Base-by-base conservation (phyloP, 2,797 vertebrate species). In the Eupleurogrammus muticus region DNA sequence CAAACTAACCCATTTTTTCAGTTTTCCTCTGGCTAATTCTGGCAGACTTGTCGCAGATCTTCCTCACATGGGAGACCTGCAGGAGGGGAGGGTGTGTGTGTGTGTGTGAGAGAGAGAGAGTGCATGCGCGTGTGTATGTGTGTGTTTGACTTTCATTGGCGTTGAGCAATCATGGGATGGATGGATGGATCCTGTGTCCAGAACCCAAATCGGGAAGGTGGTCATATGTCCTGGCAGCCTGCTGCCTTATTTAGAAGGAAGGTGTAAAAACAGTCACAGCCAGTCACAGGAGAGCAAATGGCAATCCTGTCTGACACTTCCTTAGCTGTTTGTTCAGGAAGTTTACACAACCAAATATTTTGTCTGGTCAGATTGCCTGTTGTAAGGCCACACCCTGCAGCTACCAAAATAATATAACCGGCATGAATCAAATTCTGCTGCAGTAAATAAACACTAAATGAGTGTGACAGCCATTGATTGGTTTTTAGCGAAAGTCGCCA, bases 241-340 rank as follows among this genome's bases (percentile, higher is more conserved):
- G 89, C 90, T 92, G 94, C 95, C 95, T 97, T 96, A 97, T 97
- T 97, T 97, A 96, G 95, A 95, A 93, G 88, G 94, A 95, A 95
- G 94, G 93, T 94, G 95, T 95, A 95, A 96, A 96, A 95, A 94
- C 88, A 92, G 94, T 92, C 77, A 60, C 80, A 80, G 73, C 83
- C 90, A 86, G 87, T 95, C 94, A 95, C 87, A 91, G 88, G 86
- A 65, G 83, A 95, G 95, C 93, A 94, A 88, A 92, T 93, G 93
- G 93, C 86, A 92, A 66, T 83, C 91, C 84, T 86, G 89, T 91
- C 86, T 88, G 87, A 85, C 92, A 87, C 89, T 93, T 94, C 92
- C 91, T 92, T 86, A 52, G 85, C 88, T 90, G 86, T 91, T 92
- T 75, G 82, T 85, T 85, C 81, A 44, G 89, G 82, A 89, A 88